Evolutionary conservation across 2,113 vertebrate species (phyloP), one percentile per base, ranked within the genome.

Genomic region (Apaloderma vittatum): DNA sequence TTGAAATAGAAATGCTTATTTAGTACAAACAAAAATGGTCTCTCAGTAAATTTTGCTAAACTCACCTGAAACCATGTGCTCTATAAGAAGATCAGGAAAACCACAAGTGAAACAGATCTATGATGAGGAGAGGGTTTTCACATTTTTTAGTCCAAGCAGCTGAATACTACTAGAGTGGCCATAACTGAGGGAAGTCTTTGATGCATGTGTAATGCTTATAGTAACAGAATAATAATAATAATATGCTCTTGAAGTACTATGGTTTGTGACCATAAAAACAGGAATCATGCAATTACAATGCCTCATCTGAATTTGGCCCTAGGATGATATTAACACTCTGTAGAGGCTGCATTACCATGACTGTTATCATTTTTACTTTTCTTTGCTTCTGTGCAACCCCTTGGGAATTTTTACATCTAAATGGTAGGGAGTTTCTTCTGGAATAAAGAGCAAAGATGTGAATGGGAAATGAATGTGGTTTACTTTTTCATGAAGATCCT

Each of bases 1-100:
- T 36, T 90, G 62, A 88, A 95, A 87, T 26, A 63, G 19, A 87
- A 93, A 82, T 58, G 30, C 27, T 96, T 94, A 52, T 82, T 76
- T 76, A 85, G 49, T 85, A 78, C 10, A 6, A 80, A 77, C 63
- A 84, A 62, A 88, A 83, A 88, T 72, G 30, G 10, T 73, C 16
- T 70, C 37, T 85, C 19, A 6, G 8, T 61, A 72, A 88, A 19
- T 93, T 89, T 87, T 75, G 49, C 52, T 85, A 81, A 87, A 95
- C 23, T 79, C 36, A 40, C 45, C 4, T 4, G 72, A 87, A 87
- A 57, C 63, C 37, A 15, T 65, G 30, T 72, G 23, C 68, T 90
- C 59, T 67, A 18, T 29, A 45, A 88, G 70, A 94, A 78, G 40
- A 57, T 52, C 55, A 74, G 59, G 29, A 63, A 80, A 65, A 19